These are phyloP conservation scores for Pentalonia nigronervosa DNA, from an alignment of 1,140 invertebrate genomes.

Conservation along the genomic window DNA sequence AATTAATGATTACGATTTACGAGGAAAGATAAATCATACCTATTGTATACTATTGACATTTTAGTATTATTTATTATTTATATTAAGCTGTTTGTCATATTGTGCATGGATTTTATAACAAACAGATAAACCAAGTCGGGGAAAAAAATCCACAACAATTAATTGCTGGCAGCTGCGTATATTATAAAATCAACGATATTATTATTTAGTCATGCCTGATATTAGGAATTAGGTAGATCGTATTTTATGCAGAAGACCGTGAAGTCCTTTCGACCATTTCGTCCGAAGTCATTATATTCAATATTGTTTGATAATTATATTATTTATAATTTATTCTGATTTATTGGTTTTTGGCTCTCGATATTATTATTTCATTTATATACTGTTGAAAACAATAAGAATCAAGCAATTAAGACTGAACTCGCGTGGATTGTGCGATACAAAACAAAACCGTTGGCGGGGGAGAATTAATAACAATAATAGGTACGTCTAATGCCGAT, in stretches of 20 bases:
- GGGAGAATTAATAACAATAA: background rate
- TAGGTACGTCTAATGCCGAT: background rate
- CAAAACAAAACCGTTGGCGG: background rate
- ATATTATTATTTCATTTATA: background rate
- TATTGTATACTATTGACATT: background rate
- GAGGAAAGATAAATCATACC: background rate
- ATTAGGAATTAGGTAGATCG: background rate
- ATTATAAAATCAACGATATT: too few relatives aligned
- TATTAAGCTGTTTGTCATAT: background rate
- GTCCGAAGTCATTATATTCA: background rate
- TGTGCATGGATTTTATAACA: too few relatives aligned
- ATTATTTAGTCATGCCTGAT: background rate
- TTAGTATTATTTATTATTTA: background rate
- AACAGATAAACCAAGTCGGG: too few relatives aligned
- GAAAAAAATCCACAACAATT: too few relatives aligned
- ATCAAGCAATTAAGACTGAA: background rate
- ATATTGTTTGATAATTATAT: background rate
- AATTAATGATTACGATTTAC: slow-evolving; percentile 10
- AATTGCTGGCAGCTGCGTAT: too few relatives aligned
- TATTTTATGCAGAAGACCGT: background rate
- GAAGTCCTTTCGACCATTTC: background rate
- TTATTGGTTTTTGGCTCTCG: background rate
- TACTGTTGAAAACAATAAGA: background rate
- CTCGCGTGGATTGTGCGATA: background rate
- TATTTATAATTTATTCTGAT: background rate